These are phyloP conservation scores for Lasius fuliginosus DNA, from an alignment of 2,888 invertebrate species.

Conservation along the genomic window DNA sequence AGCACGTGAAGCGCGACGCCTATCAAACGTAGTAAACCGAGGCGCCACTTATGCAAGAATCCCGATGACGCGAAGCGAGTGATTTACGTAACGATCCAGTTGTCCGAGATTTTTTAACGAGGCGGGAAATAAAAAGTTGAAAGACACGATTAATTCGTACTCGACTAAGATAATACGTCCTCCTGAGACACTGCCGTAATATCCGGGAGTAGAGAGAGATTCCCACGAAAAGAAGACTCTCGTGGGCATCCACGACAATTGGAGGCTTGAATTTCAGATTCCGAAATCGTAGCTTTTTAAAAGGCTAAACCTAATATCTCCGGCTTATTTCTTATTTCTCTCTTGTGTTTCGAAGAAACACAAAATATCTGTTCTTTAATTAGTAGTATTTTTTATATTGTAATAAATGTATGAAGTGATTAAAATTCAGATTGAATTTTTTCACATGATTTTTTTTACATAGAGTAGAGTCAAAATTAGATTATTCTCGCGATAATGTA, in stretches of 20 bases:
- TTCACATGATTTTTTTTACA: neutral
- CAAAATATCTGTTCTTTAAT: neutral
- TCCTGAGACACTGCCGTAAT: neutral
- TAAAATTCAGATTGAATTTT: neutral
- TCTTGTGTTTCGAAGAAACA: neutral
- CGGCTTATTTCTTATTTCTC: neutral
- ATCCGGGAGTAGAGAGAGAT: neutral
- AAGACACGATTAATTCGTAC: slow-evolving; percentile 21
- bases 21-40: neutral
- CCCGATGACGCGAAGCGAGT: neutral
- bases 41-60: slow-evolving; percentile 12
- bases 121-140: neutral
- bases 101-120: neutral
- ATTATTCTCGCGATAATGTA: neutral
- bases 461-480: neutral
- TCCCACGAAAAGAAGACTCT: neutral
- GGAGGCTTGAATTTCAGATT: neutral
- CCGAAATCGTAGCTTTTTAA: neutral
- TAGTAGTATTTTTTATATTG: neutral
- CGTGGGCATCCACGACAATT: neutral
- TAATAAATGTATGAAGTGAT: neutral
- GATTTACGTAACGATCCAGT: slow-evolving; percentile 13
- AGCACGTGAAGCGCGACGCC: neutral
- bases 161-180: neutral
- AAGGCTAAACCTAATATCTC: neutral